These are phyloP conservation scores for Anoplophora glabripennis DNA, from an alignment of 1,140 invertebrate species.

Conservation along the genomic window DNA sequence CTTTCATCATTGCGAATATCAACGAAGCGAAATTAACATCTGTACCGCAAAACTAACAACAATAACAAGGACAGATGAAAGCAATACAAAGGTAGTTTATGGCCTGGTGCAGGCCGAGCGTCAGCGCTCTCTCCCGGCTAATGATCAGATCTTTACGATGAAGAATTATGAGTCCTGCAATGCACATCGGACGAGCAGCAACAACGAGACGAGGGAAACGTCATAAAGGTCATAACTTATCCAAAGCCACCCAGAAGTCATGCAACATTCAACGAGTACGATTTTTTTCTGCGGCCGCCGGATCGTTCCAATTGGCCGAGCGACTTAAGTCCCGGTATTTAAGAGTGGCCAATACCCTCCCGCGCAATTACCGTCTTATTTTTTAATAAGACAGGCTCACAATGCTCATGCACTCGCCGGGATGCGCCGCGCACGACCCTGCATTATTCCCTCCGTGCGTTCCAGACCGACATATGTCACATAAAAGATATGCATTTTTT, in stretches of 20 bases:
- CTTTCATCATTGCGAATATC: too few species aligned
- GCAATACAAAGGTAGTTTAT: too few species aligned
- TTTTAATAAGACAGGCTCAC: constrained; percentile 21
- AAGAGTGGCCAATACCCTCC: constrained; percentile 17
- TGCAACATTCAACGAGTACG: constrained; percentile 30
- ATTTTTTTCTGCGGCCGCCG: constrained; percentile 7
- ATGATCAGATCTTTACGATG: too few species aligned
- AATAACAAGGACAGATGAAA: too few species aligned
- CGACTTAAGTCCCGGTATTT: constrained; percentile 1
- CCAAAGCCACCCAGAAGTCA: constrained; percentile 29
- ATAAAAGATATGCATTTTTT: constrained; percentile 17
- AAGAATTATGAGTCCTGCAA: too few species aligned
- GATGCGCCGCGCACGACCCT: constrained; percentile 7
- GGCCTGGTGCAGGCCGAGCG: too few species aligned
- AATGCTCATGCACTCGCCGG: constrained; percentile 14
- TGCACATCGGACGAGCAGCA: too few species aligned
- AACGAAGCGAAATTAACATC: too few species aligned
- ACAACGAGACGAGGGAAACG: background rate
- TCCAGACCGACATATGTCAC: constrained; percentile 19
- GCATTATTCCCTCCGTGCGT: constrained; percentile 13
- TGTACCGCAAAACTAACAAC: too few species aligned
- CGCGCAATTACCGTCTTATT: constrained; percentile 15
- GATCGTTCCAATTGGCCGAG: constrained; percentile 7
- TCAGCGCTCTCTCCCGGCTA: too few species aligned
- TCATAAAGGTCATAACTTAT: constrained; percentile 30